Base-by-base conservation (phyloP, 2,888 invertebrate genomes). In the Cataglyphis livida region DNA sequence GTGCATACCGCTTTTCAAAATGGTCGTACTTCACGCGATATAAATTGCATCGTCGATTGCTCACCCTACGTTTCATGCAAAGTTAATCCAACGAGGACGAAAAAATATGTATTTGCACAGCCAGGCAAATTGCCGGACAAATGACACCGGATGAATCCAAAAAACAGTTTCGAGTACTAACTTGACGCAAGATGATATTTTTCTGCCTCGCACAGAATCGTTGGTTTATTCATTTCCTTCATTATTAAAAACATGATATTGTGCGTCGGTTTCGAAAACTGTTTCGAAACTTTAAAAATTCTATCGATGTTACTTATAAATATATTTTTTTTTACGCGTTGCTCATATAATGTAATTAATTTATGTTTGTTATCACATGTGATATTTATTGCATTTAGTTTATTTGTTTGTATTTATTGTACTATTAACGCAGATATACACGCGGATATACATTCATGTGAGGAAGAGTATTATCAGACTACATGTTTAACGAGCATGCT, bases 1-100 rank as follows among this genome's bases (percentile, higher is more conserved):
- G 41, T 21, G 41, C 61, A 44, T 71, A 57, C 68, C 57, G 71
- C 57, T 79, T 79, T 79, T 73, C 71, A 59, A 79, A 79, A 79
- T 59, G 78, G 44, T 59, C 78, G 78, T 79, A 59, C 59, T 79
- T 73, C 78, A 59, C 73, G 78, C 73, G 44, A 79, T 79, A 79
- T 73, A 79, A 73, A 79, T 79, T 79, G 78, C 78, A 79, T 59
- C 73, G 73, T 73, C 78, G 78, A 79, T 73, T 44, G 73, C 73
- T 73, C 57, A 32, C 73, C 44, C 78, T 73, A 73, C 21, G 59
- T 32, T 35, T 35, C 71, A 4, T 73, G 76, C 38, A 70, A 79
- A 79, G 59, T 79, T 79, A 73, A 59, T 59, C 18, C 71, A 73
- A 44, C 73, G 41, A 79, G 73, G 41, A 44, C 57, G 59, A 59